Conservation (phyloP, 1,140 invertebrate species). For the Rhagoletis zephyria region DNA sequence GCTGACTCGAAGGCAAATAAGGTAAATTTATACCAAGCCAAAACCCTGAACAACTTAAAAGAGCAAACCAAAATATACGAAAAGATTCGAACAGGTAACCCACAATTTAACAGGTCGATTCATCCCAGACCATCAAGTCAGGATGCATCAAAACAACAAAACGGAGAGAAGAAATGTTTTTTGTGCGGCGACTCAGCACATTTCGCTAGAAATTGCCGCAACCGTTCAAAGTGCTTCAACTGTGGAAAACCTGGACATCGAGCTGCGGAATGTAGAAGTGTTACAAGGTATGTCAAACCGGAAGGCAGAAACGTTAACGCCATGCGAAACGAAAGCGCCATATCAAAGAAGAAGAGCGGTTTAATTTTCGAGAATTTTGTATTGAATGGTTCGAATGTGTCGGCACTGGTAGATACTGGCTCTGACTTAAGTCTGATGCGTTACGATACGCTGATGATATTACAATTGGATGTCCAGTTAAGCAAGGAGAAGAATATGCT, state of each 20-base stretch:
- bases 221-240: constrained; percentile 20
- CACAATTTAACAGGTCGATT: no score
- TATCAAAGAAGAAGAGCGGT: not conserved
- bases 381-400: no score
- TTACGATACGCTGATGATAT: no score
- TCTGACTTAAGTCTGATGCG: no score
- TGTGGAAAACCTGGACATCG: not conserved
- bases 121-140: no score
- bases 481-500: no score
- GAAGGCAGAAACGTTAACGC: not conserved
- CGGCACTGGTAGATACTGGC: no score
- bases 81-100: no score
- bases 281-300: not conserved
- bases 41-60: not conserved
- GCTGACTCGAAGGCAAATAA: no score
- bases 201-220: constrained; percentile 9
- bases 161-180: not conserved
- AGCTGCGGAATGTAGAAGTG: not conserved
- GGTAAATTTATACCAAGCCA: not conserved
- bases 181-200: not conserved
- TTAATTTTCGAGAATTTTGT: constrained; percentile 5
- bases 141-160: no score
- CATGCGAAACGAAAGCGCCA: not conserved
- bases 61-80: not conserved
- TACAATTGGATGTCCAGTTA: no score